Evolutionary conservation across 2,797 vertebrate species (phyloP).

Genomic region (Aythya fuligula): DNA sequence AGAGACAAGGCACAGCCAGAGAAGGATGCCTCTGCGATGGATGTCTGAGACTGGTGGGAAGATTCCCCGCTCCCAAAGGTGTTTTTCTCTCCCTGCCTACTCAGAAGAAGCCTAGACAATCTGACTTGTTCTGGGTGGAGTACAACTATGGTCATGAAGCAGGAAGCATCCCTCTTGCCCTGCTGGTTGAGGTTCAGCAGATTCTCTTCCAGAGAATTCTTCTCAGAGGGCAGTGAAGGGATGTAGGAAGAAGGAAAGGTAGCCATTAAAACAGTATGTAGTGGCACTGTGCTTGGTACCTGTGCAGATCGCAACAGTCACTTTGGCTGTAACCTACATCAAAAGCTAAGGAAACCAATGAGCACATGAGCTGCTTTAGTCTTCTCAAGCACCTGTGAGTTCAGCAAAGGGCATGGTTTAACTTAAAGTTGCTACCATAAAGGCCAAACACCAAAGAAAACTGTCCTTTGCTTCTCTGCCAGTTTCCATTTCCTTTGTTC

Average conservation of each 20-base stretch:
- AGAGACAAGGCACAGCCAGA: background rate
- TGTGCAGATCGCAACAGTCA: fast-evolving
- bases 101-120: background rate
- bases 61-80: background rate
- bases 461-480: background rate
- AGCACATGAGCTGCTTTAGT: background rate
- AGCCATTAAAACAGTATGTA: background rate
- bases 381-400: background rate
- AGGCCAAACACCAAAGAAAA: background rate
- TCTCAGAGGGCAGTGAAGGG: background rate
- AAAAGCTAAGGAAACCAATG: background rate
- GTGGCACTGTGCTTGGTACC: background rate
- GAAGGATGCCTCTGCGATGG: background rate
- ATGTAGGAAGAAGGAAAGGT: background rate
- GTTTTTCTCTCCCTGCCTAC: background rate
- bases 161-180: background rate
- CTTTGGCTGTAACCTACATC: background rate
- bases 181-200: background rate
- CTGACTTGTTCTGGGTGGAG: background rate
- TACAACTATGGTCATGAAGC: background rate
- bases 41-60: background rate
- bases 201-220: background rate
- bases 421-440: background rate
- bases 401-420: background rate
- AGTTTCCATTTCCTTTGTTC: background rate